phyloP scores from a whole-genome alignment of 2,888 invertebrate genomes.

The Cheilosia pagana region DNA sequence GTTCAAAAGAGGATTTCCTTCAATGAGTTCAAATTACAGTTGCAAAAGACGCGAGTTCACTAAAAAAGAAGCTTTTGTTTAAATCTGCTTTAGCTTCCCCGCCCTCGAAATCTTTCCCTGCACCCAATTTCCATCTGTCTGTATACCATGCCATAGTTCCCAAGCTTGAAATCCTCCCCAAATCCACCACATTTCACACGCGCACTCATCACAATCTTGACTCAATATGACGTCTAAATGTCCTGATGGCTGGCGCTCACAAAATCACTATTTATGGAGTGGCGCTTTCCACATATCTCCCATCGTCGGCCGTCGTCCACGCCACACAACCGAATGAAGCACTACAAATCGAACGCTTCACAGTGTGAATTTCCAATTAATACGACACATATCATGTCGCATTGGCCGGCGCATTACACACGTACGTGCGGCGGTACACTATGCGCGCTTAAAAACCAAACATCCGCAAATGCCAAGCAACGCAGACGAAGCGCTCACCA shows the following conservation, averaged over 20 bases:
- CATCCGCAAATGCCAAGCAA: conserved; percentile 42
- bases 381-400: conserved; percentile 75
- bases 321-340: conserved; percentile 41
- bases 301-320: not conserved
- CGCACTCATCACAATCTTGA: conserved; percentile 25
- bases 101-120: no score
- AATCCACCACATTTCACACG: conserved; percentile 3
- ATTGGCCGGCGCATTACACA: conserved; percentile 58
- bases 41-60: no score
- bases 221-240: conserved; percentile 64
- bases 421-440: conserved; percentile 22
- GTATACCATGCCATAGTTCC: no score
- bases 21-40: no score
- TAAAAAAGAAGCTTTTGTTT: no score
- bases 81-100: no score
- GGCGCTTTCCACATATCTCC: conserved; percentile 65
- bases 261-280: conserved; percentile 70
- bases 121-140: no score
- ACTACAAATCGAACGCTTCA: conserved; percentile 58
- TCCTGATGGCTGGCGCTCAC: conserved; percentile 66
- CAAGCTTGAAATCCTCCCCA: not conserved
- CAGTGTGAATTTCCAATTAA: conserved; percentile 74
- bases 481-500: conserved; percentile 18
- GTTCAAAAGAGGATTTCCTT: no score
- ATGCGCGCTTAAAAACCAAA: conserved; percentile 27